phyloP scores from a whole-genome alignment of 1,140 invertebrate species.

The Bombus huntii region DNA sequence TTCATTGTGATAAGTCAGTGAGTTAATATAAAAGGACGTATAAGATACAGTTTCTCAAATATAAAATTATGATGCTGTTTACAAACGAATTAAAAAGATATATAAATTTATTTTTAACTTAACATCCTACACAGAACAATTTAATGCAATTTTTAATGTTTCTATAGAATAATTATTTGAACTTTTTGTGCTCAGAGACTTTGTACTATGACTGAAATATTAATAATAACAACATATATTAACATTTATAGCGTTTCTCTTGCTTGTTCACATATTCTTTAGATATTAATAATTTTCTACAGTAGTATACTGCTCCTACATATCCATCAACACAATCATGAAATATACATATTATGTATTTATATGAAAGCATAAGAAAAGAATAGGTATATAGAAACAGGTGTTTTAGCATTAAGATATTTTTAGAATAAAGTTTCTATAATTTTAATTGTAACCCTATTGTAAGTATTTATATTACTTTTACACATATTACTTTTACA shows the following conservation, averaged over 20 bases:
- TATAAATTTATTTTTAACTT: constrained; percentile 28
- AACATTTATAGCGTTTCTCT: constrained; percentile 6
- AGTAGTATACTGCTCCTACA: background rate
- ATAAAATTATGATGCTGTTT: constrained; percentile 19
- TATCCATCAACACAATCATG: background rate
- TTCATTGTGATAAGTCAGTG: constrained; percentile 28
- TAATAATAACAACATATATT: constrained; percentile 46
- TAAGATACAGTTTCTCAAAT: constrained; percentile 21
- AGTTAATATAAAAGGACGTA: constrained; percentile 6
- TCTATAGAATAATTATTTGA: constrained; percentile 14
- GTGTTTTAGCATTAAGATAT: background rate
- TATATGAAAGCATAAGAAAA: background rate
- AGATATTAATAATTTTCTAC: background rate
- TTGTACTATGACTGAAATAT: constrained; percentile 42
- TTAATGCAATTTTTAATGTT: constrained; percentile 22
- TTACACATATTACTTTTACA: too few relatives aligned
- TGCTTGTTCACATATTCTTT: background rate
- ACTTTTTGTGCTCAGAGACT: constrained; percentile 38
- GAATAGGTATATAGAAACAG: background rate
- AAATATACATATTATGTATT: constrained; percentile 7
- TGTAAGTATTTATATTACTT: background rate
- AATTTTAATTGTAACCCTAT: background rate
- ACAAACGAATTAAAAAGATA: constrained; percentile 3
- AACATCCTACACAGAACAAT: constrained; percentile 7
- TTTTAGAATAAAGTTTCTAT: background rate